Evolutionary conservation across 2,113 vertebrate species (phyloP).

Genomic region (Fukomys damarensis): DNA sequence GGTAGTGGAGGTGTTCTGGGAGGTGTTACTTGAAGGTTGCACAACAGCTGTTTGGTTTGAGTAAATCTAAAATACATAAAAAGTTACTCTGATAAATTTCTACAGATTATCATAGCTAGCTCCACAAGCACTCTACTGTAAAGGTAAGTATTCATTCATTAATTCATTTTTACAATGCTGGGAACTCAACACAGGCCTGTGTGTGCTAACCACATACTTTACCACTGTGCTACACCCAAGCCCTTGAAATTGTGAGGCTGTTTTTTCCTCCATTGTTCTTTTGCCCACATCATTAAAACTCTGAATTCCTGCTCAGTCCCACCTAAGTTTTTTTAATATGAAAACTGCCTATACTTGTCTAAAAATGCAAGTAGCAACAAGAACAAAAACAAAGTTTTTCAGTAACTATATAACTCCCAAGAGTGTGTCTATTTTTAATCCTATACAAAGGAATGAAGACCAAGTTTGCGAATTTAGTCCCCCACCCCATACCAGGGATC

Average conservation of each 20-base stretch:
- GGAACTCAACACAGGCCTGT: background rate
- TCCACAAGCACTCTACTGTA: background rate
- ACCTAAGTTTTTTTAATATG: background rate
- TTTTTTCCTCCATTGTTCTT: background rate
- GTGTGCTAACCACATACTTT: background rate
- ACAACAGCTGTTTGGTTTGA: constrained; percentile 71
- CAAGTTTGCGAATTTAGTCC: background rate
- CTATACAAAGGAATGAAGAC: background rate
- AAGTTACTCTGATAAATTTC: constrained; percentile 53
- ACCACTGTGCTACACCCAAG: background rate
- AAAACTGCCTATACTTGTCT: background rate
- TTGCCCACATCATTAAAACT: background rate
- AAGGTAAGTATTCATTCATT: background rate
- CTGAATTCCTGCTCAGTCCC: constrained; percentile 40
- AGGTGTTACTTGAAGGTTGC: constrained; percentile 63
- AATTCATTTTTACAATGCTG: background rate
- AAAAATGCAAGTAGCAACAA: background rate
- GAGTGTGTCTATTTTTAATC: background rate
- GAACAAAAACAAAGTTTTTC: constrained; percentile 30
- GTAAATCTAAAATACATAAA: constrained; percentile 85
- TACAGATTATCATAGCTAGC: background rate
- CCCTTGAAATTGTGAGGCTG: background rate
- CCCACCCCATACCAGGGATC: too few species aligned
- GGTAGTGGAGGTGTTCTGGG: constrained; percentile 65
- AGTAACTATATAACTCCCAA: background rate